Evolutionary conservation across 2,113 vertebrate genomes (phyloP).

Genomic region (Micronycteris hirsuta): DNA sequence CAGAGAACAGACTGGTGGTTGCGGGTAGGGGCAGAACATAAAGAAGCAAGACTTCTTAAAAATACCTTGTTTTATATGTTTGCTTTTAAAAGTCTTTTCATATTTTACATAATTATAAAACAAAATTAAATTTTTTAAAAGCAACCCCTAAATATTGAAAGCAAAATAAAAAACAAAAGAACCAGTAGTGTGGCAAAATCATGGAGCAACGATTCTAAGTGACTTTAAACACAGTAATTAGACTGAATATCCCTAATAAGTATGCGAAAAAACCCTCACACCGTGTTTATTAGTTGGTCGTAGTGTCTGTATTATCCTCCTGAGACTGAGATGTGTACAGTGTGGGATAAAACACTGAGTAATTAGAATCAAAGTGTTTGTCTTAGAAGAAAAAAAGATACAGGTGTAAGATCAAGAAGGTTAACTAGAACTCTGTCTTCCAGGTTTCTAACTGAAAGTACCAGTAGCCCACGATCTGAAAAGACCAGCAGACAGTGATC

Average conservation of each 20-base stretch:
- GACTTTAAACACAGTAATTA: neutral
- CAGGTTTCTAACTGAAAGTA: neutral
- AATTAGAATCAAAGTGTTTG: neutral
- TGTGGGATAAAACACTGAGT: neutral
- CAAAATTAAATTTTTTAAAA: neutral
- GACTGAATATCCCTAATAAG: neutral
- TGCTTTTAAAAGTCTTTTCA: neutral
- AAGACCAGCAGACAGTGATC: neutral
- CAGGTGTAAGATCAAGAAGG: neutral
- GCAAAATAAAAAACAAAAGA: neutral
- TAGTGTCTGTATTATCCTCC: neutral
- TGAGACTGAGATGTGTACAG: neutral
- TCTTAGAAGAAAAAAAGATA: neutral
- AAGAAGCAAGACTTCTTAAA: neutral
- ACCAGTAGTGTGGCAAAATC: neutral
- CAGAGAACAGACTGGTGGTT: neutral
- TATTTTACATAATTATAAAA: neutral
- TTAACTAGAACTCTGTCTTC: neutral
- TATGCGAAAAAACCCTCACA: neutral
- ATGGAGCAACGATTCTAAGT: neutral
- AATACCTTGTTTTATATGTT: neutral
- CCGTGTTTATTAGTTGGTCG: neutral
- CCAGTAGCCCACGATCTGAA: neutral
- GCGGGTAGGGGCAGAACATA: neutral
- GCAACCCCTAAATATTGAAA: neutral